These are phyloP conservation scores for Lacerta viridis DNA, from an alignment of 2,797 vertebrate genomes.

Conservation along the genomic window DNA sequence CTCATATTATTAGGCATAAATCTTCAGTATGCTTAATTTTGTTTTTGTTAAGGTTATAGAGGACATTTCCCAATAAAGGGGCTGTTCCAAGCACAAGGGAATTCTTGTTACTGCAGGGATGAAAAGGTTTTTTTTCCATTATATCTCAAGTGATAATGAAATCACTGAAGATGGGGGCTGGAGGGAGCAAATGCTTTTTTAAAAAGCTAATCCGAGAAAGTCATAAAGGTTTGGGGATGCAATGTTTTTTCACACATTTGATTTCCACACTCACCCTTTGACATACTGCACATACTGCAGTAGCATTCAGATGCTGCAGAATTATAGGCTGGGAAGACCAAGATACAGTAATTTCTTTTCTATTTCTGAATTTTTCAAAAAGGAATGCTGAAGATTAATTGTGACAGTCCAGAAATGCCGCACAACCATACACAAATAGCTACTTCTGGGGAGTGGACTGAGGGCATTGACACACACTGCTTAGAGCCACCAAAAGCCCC, in stretches of 20 bases:
- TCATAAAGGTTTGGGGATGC: neutral
- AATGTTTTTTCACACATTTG: neutral
- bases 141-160: slow-evolving; percentile 52
- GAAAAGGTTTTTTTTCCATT: slow-evolving; percentile 46
- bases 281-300: neutral
- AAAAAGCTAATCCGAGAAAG: slow-evolving; percentile 60
- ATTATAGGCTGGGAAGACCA: neutral
- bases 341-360: slow-evolving; percentile 10
- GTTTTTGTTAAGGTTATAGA: neutral
- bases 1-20: neutral
- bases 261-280: neutral
- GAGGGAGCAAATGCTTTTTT: slow-evolving; percentile 34
- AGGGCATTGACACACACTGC: slow-evolving; percentile 33
- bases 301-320: neutral
- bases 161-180: slow-evolving; percentile 38
- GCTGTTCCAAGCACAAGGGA: neutral
- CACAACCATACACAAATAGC: slow-evolving; percentile 40
- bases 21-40: neutral
- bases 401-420: slow-evolving; percentile 34
- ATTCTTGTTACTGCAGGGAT: slow-evolving; percentile 37
- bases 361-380: neutral
- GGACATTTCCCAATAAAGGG: neutral
- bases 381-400: neutral
- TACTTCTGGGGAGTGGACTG: slow-evolving; percentile 12
- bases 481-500: slow-evolving; percentile 48